A percentile compares a stretch with the other conserved stretches of the same genome.
These are phyloP conservation scores for Pachyuromys duprasi DNA, from an alignment of 2,797 vertebrate species.

Conservation along the genomic window DNA sequence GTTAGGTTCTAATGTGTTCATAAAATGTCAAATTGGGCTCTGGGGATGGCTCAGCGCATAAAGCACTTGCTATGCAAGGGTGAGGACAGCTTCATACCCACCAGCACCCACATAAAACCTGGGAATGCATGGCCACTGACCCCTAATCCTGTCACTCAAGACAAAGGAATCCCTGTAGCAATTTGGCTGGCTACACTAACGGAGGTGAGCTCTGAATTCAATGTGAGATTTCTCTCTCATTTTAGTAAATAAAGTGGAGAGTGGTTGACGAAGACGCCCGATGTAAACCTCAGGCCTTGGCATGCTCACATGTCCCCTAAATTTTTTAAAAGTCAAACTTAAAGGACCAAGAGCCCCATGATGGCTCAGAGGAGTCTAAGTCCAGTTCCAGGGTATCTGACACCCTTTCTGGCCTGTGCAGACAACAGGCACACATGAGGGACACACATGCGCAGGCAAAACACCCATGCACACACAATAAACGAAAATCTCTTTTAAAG, in stretches of 20 bases:
- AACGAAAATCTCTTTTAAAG: not conserved
- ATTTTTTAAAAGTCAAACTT: not conserved
- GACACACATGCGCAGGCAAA: not conserved
- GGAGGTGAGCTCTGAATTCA: not conserved
- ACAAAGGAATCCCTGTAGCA: not conserved
- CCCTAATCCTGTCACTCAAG: not conserved
- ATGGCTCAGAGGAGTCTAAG: not conserved
- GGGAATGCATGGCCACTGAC: not conserved
- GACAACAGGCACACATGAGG: too few species aligned
- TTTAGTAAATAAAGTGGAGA: not conserved
- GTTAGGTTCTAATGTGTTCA: constrained; percentile 1
- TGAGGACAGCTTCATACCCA: not conserved
- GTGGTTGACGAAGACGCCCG: not conserved
- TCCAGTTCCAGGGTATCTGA: not conserved
- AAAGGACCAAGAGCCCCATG: not conserved
- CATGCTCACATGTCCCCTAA: not conserved
- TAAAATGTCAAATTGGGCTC: not conserved
- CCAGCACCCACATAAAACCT: not conserved
- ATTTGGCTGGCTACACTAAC: not conserved
- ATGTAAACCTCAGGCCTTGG: not conserved
- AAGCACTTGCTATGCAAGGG: not conserved
- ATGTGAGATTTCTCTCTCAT: not conserved
- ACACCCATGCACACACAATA: not conserved
- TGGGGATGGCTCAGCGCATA: not conserved
- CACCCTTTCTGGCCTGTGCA: too few species aligned